Base-by-base conservation (phyloP, 1,140 invertebrate genomes). In the Tribolium castaneum region DNA sequence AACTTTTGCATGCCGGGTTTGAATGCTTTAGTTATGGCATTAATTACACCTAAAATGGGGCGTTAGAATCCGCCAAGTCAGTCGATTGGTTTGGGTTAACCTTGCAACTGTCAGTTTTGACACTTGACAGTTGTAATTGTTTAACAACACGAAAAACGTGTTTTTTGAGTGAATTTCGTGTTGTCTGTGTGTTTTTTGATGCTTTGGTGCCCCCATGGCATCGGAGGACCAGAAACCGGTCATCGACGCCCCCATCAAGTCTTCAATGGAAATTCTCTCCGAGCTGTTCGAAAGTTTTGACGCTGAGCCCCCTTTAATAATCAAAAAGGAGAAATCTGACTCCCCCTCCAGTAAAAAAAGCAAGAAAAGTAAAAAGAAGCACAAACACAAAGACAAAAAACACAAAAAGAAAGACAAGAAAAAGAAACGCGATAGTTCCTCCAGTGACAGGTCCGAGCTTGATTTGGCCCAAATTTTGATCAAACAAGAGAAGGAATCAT, bases 251-350 rank as follows among this genome's bases (percentile, higher is more conserved):
- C 75, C 80, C 7, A 51, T 52, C 0, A 85, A 85, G 78, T 84
- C 93, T 3, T 94, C 94, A 0, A 93, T 92, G 84, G 93, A 95
- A 84, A 95, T 95, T 82, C 87, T 95, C 5, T 92, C 92, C 0
- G 94, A 95, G 86, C 87, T 95, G 0, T 95, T 95, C 82, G 89
- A 91, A 66, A 93, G 92, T 3, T 93, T 94, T 82, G 92, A 93
- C 82, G 91, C 89, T 22, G 88, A 88, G 73, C 91, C 90, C 50
- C 90, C 91, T 6, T 87, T 87, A 75, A 90, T 90, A 75, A 84
- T 89, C 70, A 91, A 91, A 83, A 90, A 90, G 72, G 88, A 88
- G 81, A 90, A 92, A 81, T 86, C 87, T 5, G 83, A 86, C 16
- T 88, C 87, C 83, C 87, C 83, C 77, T 3, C 22, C n/a, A 80